Conservation (phyloP, 2,797 vertebrate species). For the Danio choprae region DNA sequence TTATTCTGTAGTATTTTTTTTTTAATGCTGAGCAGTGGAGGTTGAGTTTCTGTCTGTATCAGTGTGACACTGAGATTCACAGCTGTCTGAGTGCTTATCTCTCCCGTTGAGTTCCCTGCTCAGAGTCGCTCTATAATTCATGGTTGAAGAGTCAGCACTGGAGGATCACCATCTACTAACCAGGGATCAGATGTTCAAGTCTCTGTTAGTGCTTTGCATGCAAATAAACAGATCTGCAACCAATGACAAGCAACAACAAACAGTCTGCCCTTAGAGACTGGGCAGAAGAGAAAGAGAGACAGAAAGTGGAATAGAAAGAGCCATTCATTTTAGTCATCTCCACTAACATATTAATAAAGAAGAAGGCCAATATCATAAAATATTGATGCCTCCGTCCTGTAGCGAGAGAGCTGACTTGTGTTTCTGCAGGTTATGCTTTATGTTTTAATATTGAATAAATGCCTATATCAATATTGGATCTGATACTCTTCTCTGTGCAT, state of each 20-base stretch:
- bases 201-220: background rate
- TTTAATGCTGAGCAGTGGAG: background rate
- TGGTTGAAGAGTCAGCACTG: conserved; percentile 39
- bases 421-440: conserved; percentile 56
- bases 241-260: conserved; percentile 45
- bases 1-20: conserved; percentile 6
- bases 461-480: conserved; percentile 58
- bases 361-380: conserved; percentile 53
- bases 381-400: conserved; percentile 41
- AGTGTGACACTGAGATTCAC: conserved; percentile 40
- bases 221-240: conserved; percentile 27
- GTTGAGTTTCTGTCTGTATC: conserved; percentile 31
- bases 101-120: conserved; percentile 38
- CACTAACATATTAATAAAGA: conserved; percentile 61
- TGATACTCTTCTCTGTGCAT: conserved; percentile 36
- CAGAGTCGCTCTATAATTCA: conserved; percentile 55
- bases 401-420: conserved; percentile 50
- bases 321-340: conserved; percentile 50
- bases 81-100: conserved; percentile 40
- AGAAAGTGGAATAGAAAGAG: conserved; percentile 32
- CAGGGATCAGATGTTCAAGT: conserved; percentile 45
- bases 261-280: conserved; percentile 21
- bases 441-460: conserved; percentile 64
- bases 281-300: conserved; percentile 1
- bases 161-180: conserved; percentile 31